Conservation (phyloP, 2,113 vertebrate species). For the Pachyramphus minor region DNA sequence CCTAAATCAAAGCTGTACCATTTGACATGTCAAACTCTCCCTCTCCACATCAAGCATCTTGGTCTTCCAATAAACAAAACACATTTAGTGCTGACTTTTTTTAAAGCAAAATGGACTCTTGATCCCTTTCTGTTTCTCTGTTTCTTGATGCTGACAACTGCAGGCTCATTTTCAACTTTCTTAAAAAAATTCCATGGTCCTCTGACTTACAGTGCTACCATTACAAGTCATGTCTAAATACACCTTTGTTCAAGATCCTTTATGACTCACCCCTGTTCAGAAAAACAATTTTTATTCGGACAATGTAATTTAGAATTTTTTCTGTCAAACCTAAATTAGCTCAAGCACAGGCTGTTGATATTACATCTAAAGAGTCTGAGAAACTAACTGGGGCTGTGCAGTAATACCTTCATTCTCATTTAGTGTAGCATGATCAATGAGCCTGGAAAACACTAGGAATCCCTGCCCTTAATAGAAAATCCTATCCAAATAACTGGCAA, state of each 20-base stretch:
- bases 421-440: background rate
- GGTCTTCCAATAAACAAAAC: background rate
- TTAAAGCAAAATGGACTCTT: background rate
- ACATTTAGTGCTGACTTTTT: accelerated
- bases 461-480: background rate
- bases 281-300: background rate
- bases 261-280: background rate
- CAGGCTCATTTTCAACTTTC: background rate
- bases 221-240: background rate
- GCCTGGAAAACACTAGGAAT: background rate
- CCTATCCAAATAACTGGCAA: background rate
- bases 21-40: background rate
- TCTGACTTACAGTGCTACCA: background rate
- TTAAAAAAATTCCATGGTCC: background rate
- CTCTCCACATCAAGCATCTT: background rate
- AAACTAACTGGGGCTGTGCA: background rate
- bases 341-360: background rate
- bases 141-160: background rate
- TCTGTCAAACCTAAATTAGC: background rate
- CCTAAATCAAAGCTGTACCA: background rate
- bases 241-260: background rate
- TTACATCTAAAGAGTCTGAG: background rate
- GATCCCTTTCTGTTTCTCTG: background rate
- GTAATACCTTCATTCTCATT: background rate
- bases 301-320: background rate